Evolutionary conservation across 2,797 vertebrate species (phyloP).

Genomic region (Poeciliopsis infans): DNA sequence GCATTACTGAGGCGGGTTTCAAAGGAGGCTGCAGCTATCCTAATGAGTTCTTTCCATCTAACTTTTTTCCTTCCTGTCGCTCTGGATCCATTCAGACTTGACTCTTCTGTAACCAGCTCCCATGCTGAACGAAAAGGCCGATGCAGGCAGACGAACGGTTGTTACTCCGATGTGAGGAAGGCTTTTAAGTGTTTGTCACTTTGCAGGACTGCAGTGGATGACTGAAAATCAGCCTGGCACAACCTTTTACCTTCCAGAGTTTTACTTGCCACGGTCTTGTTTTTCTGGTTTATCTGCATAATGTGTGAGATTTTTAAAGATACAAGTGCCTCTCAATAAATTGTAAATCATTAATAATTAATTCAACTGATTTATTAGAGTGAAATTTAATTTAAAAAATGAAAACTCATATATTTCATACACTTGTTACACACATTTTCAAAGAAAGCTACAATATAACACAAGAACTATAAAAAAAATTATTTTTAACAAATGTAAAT

Average conservation of each 20-base stretch:
- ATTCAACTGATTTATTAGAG: not conserved
- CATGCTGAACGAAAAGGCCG: slow-evolving; percentile 44
- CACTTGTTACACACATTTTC: not conserved
- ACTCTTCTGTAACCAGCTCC: slow-evolving; percentile 59
- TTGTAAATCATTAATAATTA: not conserved
- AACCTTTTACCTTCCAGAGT: slow-evolving; percentile 57
- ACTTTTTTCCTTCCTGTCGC: slow-evolving; percentile 69
- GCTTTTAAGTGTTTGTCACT: slow-evolving; percentile 70
- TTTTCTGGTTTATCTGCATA: not conserved
- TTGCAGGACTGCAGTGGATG: slow-evolving; percentile 53
- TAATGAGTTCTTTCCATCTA: slow-evolving; percentile 73
- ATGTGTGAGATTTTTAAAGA: not conserved
- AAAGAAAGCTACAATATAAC: not conserved
- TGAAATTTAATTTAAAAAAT: not conserved
- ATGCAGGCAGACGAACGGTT: slow-evolving; percentile 43
- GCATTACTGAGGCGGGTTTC: slow-evolving; percentile 44
- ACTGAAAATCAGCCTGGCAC: slow-evolving; percentile 68
- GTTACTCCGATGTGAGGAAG: slow-evolving; percentile 69
- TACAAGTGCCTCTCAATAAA: not conserved
- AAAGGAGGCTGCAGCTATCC: slow-evolving; percentile 42
- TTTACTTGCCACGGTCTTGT: slow-evolving; percentile 2
- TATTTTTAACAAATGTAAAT: not conserved
- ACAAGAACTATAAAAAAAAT: not conserved
- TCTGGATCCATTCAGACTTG: slow-evolving; percentile 63
- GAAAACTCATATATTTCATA: not conserved